phyloP scores from a whole-genome alignment of 2,113 vertebrate genomes.

The Phoenicopterus ruber region DNA sequence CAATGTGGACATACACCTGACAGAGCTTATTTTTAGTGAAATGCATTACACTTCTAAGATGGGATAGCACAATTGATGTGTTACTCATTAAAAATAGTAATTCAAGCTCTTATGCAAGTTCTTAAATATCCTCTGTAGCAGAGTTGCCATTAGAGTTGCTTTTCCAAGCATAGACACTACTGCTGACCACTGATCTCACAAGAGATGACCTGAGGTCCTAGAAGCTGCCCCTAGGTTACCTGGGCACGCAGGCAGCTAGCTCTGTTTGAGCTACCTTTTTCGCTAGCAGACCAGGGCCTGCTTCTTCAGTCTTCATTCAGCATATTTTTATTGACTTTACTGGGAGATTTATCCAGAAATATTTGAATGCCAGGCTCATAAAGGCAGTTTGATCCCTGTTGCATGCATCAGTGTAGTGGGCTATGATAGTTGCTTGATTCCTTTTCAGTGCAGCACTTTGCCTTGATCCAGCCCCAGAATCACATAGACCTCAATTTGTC shows the following conservation, averaged over 20 bases:
- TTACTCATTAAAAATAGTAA: neutral
- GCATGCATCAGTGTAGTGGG: too few relatives aligned
- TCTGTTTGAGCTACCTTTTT: neutral
- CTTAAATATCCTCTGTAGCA: neutral
- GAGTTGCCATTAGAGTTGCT: neutral
- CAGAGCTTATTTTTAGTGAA: neutral
- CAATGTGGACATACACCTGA: neutral
- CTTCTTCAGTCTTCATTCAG: neutral
- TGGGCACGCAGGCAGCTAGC: neutral
- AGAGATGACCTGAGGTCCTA: neutral
- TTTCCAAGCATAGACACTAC: neutral
- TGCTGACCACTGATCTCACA: neutral
- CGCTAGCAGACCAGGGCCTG: neutral
- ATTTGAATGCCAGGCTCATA: neutral
- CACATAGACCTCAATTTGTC: neutral
- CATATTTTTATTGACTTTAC: neutral
- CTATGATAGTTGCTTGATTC: neutral
- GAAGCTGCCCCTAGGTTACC: neutral
- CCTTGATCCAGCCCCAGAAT: neutral
- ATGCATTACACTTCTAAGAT: neutral
- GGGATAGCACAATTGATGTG: neutral
- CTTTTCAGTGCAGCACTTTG: neutral
- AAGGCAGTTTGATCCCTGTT: neutral
- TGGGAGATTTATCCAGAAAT: neutral
- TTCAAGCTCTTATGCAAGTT: neutral